phyloP scores from a whole-genome alignment of 2,113 vertebrate species.

The Thomomys bottae region DNA sequence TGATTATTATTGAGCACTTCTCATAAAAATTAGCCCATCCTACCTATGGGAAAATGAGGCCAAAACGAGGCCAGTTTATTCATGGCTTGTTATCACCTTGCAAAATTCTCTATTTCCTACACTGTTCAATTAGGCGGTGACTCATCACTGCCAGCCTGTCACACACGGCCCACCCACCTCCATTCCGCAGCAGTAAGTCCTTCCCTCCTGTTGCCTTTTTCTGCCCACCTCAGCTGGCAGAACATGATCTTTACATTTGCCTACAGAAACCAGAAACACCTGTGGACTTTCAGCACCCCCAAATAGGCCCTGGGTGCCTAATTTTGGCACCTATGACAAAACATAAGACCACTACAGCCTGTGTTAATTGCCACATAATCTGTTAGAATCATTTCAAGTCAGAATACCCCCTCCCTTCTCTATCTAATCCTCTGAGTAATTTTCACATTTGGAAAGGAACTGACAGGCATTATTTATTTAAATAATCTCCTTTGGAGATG shows the following conservation, averaged over 20 bases:
- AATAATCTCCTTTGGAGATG: not conserved
- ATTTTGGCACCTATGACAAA: not conserved
- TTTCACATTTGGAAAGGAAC: conserved; percentile 29
- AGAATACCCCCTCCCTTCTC: conserved; percentile 33
- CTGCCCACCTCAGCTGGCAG: conserved; percentile 41
- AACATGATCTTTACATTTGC: conserved; percentile 55
- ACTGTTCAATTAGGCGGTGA: not conserved
- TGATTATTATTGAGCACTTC: not conserved
- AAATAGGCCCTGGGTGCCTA: conserved; percentile 14
- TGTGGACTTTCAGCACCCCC: conserved; percentile 22
- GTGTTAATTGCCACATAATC: not conserved
- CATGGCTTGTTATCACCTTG: not conserved
- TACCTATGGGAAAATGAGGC: not conserved
- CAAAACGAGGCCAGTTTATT: not conserved
- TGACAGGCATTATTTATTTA: conserved; percentile 52
- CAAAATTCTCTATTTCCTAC: not conserved
- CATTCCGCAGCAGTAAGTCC: not conserved
- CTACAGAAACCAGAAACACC: conserved; percentile 48
- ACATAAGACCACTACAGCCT: conserved; percentile 22
- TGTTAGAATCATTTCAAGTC: conserved; percentile 5
- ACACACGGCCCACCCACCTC: not conserved
- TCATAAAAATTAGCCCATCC: not conserved
- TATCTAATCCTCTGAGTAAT: conserved; percentile 45
- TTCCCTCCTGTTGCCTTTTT: not conserved
- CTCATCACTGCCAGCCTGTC: not conserved